Conservation (phyloP, 2,113 vertebrate genomes). For the Abramis brama region DNA sequence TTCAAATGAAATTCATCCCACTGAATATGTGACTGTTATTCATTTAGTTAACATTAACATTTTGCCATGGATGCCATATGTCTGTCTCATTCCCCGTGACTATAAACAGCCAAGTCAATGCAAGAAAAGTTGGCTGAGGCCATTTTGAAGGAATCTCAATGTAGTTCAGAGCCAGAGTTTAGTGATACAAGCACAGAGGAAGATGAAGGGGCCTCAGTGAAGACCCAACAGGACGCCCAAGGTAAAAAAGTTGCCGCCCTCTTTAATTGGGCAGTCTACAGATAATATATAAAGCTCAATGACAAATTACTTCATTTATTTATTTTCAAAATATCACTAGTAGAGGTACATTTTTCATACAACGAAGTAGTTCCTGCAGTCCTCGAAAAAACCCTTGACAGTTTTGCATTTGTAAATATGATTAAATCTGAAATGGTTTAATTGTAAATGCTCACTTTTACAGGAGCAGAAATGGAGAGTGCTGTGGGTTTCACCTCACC, state of each 20-base stretch:
- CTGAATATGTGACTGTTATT: not conserved
- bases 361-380: not conserved
- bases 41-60: not conserved
- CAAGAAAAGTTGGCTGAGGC: conserved; percentile 79
- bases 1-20: not conserved
- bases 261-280: not conserved
- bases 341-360: not conserved
- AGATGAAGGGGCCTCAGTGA: conserved; percentile 58
- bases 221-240: conserved; percentile 51
- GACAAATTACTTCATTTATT: not conserved
- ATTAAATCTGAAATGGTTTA: not conserved
- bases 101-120: conserved; percentile 76
- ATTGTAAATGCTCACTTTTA: conserved; percentile 24
- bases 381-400: not conserved
- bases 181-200: conserved; percentile 74
- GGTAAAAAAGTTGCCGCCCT: conserved; percentile 49
- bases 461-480: conserved; percentile 57
- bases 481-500: conserved; percentile 41
- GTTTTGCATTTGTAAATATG: not conserved
- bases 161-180: conserved; percentile 72
- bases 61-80: conserved; percentile 45
- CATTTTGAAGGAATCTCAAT: conserved; percentile 60
- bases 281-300: not conserved
- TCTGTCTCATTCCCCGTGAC: conserved; percentile 59
- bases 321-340: not conserved